A percentile compares a stretch with the other conserved stretches of the same genome.
These are phyloP conservation scores for Tanypteryx hageni DNA, from an alignment of 2,888 invertebrate species.

Conservation along the genomic window DNA sequence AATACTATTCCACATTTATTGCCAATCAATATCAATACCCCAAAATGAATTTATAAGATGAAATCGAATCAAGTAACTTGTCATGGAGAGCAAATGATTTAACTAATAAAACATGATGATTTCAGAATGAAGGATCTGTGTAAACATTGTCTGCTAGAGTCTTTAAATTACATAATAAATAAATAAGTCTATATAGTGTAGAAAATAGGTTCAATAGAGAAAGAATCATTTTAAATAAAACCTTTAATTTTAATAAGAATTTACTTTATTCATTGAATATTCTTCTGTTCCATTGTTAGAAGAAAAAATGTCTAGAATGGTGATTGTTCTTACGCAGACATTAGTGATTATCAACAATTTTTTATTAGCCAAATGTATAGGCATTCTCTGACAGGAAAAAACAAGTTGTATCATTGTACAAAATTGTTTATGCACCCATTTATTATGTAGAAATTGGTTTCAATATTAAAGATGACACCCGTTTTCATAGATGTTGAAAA, in stretches of 20 bases:
- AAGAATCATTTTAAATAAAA: slow-evolving; percentile 7
- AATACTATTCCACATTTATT: neutral
- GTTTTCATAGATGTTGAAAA: too few species aligned
- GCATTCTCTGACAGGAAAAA: neutral
- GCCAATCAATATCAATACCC: neutral
- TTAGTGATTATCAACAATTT: slow-evolving; percentile 39
- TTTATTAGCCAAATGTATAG: slow-evolving; percentile 27
- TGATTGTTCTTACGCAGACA: slow-evolving; percentile 64
- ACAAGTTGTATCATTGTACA: too few species aligned
- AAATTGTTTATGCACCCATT: too few species aligned
- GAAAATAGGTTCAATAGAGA: neutral
- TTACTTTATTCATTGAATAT: slow-evolving; percentile 33
- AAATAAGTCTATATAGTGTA: neutral
- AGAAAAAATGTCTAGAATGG: slow-evolving; percentile 48
- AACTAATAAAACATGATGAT: neutral
- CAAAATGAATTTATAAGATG: neutral
- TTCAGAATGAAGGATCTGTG: too few species aligned
- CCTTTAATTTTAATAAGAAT: slow-evolving; percentile 25
- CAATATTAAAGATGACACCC: too few species aligned
- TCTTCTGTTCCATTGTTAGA: slow-evolving; percentile 36
- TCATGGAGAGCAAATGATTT: neutral
- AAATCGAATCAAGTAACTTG: neutral
- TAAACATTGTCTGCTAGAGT: neutral
- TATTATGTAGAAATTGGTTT: too few species aligned
- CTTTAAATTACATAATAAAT: neutral